A percentile compares a stretch with the other conserved stretches of the same genome.
These are phyloP conservation scores for Synanceia verrucosa DNA, from an alignment of 2,797 vertebrate species.

Conservation along the genomic window DNA sequence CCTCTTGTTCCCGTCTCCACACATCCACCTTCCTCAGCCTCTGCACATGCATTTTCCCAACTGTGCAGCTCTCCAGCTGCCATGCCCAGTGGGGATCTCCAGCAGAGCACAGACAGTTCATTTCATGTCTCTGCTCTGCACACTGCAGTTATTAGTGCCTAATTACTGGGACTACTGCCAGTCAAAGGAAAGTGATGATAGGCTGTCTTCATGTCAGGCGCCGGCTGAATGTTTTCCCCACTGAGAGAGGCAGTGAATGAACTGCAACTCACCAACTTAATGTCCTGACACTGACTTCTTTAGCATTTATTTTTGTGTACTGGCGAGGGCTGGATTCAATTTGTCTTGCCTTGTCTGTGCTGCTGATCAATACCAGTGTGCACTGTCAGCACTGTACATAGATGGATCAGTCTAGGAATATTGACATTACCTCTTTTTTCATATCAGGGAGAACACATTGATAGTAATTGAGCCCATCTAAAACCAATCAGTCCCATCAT, in stretches of 20 bases:
- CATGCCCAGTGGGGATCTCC: slow-evolving; percentile 28
- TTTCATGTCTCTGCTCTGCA: slow-evolving; percentile 42
- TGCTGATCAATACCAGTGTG: slow-evolving; percentile 74
- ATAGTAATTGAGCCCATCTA: slow-evolving; percentile 53
- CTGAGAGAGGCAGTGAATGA: slow-evolving; percentile 42
- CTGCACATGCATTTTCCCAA: background rate
- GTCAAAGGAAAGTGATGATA: slow-evolving; percentile 58
- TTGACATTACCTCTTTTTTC: slow-evolving; percentile 48
- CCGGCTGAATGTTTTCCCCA: slow-evolving; percentile 33
- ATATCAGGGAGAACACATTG: slow-evolving; percentile 45
- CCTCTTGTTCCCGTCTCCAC: background rate
- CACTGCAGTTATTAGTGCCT: slow-evolving; percentile 44
- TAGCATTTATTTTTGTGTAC: slow-evolving; percentile 29
- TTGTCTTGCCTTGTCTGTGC: slow-evolving; percentile 63
- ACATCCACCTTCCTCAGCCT: background rate
- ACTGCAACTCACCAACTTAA: slow-evolving; percentile 38
- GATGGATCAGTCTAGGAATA: slow-evolving; percentile 55
- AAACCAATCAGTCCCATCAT: slow-evolving; percentile 19
- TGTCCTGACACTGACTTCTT: slow-evolving; percentile 43
- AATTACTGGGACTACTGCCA: slow-evolving; percentile 50
- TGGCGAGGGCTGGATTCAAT: slow-evolving; percentile 60
- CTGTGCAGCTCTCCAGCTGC: slow-evolving; percentile 1
- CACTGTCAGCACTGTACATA: slow-evolving; percentile 70
- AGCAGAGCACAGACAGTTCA: slow-evolving; percentile 29
- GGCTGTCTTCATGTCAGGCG: slow-evolving; percentile 30